Evolutionary conservation across 2,797 vertebrate genomes (phyloP), one percentile per base, ranked within the genome.

Genomic region (Premnoplex brunnescens): DNA sequence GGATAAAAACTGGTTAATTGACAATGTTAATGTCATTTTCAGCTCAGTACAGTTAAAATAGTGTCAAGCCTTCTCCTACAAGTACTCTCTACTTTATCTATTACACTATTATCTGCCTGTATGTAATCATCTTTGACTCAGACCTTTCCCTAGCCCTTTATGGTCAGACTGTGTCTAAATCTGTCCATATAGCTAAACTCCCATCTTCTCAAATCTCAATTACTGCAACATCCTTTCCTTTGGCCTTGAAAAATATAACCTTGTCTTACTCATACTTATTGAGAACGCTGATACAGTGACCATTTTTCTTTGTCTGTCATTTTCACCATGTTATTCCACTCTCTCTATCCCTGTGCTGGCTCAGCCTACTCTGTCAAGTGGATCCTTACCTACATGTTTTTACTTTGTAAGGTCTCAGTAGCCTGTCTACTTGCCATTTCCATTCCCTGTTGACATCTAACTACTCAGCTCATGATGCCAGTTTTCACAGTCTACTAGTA

Each of bases 1-100:
- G 94, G 93, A 90, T 90, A 66, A 95, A 90, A 96, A 96, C 69
- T 91, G 83, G 83, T 88, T 96, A 95, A 97, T 86, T 91, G 91
- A 66, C 80, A 91, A 66, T 32, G 36, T 41, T 93, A 94, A 96
- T 95, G 59, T 88, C 34, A 81, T 94, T 95, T 93, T 91, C 85
- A 93, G 90, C 83, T 94, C 88, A 69, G 48, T 85, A 34, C 48
- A 91, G 83, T 68, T 73, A 82, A 92, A 86, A 91, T 9, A 84
- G 80, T 56, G 73, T 84, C 9, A 9, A 85, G 54, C 64, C 67
- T 95, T 95, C 77, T 88, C 88, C 77, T 83, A 73, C 83, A 95
- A 93, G 83, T 81, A 51, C 79, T 81, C 89, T 80, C 62, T 66
- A 43, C 74, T 89, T 91, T 88, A 86, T 95, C 76, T 91, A 69